Evolutionary conservation across 2,888 invertebrate species (phyloP).

Genomic region (Capitulum mitella): DNA sequence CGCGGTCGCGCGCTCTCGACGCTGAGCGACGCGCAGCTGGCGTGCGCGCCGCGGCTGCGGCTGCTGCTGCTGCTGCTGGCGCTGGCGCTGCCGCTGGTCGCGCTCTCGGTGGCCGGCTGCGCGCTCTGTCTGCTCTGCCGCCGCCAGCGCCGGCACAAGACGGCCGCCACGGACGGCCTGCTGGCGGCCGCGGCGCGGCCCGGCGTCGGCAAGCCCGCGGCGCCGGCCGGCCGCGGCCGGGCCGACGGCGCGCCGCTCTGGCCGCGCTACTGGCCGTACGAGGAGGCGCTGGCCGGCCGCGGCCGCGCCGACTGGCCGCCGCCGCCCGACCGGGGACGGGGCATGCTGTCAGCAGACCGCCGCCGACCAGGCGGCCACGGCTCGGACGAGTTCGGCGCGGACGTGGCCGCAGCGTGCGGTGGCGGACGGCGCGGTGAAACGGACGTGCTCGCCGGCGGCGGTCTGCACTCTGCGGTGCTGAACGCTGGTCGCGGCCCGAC

Average conservation of each 20-base stretch:
- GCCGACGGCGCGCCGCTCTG: neutral
- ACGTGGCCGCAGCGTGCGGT: neutral
- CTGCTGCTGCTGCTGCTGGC: neutral
- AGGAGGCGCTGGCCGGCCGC: neutral
- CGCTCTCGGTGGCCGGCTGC: neutral
- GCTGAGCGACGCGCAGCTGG: neutral
- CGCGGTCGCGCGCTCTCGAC: neutral
- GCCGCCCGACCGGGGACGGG: neutral
- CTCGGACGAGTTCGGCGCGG: neutral
- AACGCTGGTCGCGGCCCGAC: too few species aligned
- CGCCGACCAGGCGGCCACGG: neutral
- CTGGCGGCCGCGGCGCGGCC: neutral
- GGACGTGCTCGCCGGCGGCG: too few species aligned
- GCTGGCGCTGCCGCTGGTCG: neutral
- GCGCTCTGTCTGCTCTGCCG: neutral
- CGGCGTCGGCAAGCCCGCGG: neutral
- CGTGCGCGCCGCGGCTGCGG: neutral
- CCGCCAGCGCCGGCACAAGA: neutral
- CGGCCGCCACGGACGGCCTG: neutral
- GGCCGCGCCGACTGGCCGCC: neutral
- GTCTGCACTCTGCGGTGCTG: too few species aligned
- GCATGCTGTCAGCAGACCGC: neutral
- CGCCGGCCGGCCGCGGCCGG: neutral
- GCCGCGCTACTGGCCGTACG: conserved; percentile 2
- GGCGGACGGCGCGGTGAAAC: neutral